Percentiles rank a stretch among this genome's conserved stretches.
phyloP scores from a whole-genome alignment of 2,888 invertebrate genomes.

The Spodoptera littoralis region DNA sequence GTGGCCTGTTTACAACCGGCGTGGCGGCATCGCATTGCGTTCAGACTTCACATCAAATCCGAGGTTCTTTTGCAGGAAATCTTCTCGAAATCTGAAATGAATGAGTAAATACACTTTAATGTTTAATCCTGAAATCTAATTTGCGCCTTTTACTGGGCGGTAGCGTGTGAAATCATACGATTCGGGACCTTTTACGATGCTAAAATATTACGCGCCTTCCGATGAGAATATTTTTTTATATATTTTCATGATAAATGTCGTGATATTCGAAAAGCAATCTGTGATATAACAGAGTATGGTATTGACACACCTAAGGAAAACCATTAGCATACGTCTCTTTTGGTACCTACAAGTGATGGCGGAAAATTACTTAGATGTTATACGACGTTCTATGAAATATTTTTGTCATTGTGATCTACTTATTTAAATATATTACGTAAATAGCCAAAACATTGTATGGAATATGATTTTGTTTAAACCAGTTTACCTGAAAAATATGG shows the following conservation, averaged over 20 bases:
- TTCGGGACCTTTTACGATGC: constrained; percentile 43
- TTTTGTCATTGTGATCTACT: constrained; percentile 12
- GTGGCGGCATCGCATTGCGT: background rate
- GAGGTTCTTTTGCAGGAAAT: constrained; percentile 18
- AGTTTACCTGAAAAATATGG: too few species aligned
- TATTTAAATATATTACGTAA: background rate
- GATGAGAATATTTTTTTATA: constrained; percentile 57
- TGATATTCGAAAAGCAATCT: constrained; percentile 42
- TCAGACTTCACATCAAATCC: constrained; percentile 4
- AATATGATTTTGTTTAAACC: too few species aligned
- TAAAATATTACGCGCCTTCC: constrained; percentile 50
- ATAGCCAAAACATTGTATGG: too few species aligned
- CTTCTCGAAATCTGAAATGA: constrained; percentile 29
- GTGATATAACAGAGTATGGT: constrained; percentile 51
- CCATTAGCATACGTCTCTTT: constrained; percentile 45
- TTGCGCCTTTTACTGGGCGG: constrained; percentile 34
- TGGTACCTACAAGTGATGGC: constrained; percentile 17
- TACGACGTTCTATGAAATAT: constrained; percentile 45
- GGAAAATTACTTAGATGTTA: constrained; percentile 52
- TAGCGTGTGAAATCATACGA: constrained; percentile 47
- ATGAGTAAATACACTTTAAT: constrained; percentile 44
- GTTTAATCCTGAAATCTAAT: constrained; percentile 40
- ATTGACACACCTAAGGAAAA: constrained; percentile 50
- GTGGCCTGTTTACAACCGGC: constrained; percentile 4
- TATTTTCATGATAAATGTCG: constrained; percentile 51